phyloP scores from a whole-genome alignment of 2,888 invertebrate species.

The Cataglyphis albicans region DNA sequence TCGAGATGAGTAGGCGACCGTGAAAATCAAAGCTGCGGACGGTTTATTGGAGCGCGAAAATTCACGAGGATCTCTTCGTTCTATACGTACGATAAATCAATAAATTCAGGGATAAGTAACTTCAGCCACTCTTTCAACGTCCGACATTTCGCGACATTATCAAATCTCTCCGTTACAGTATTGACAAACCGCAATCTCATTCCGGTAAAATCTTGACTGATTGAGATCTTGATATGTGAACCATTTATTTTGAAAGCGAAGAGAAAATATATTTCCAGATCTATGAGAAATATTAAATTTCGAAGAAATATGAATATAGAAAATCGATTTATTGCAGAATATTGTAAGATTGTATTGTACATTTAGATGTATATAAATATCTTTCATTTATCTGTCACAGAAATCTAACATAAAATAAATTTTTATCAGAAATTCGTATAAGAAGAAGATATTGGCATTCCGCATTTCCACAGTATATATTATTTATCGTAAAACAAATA shows the following conservation, averaged over 20 bases:
- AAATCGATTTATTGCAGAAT: slow-evolving; percentile 16
- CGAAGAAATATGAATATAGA: slow-evolving; percentile 23
- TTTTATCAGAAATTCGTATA: background rate
- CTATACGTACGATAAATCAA: slow-evolving; percentile 35
- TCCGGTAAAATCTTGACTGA: slow-evolving; percentile 26
- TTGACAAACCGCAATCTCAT: slow-evolving; percentile 43
- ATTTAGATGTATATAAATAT: slow-evolving; percentile 11
- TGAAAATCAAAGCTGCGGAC: slow-evolving; percentile 59
- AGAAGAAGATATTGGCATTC: background rate
- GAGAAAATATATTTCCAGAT: background rate
- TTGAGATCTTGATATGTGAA: slow-evolving; percentile 20
- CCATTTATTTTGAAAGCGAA: slow-evolving; percentile 42
- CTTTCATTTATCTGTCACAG: slow-evolving; percentile 14
- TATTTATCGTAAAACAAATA: background rate
- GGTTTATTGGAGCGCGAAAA: slow-evolving; percentile 52
- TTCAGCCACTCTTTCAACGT: slow-evolving; percentile 39
- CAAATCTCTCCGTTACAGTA: slow-evolving; percentile 40
- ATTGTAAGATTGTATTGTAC: slow-evolving; percentile 3
- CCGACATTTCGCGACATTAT: slow-evolving; percentile 49
- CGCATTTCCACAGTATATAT: background rate
- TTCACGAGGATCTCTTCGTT: slow-evolving; percentile 28
- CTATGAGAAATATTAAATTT: slow-evolving; percentile 36
- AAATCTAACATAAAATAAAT: slow-evolving; percentile 2
- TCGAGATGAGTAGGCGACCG: slow-evolving; percentile 64
- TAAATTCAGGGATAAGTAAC: slow-evolving; percentile 48